Percentiles rank a stretch among this genome's conserved stretches.
phyloP scores from a whole-genome alignment of 1,140 invertebrate species.

The Drosophila yakuba region DNA sequence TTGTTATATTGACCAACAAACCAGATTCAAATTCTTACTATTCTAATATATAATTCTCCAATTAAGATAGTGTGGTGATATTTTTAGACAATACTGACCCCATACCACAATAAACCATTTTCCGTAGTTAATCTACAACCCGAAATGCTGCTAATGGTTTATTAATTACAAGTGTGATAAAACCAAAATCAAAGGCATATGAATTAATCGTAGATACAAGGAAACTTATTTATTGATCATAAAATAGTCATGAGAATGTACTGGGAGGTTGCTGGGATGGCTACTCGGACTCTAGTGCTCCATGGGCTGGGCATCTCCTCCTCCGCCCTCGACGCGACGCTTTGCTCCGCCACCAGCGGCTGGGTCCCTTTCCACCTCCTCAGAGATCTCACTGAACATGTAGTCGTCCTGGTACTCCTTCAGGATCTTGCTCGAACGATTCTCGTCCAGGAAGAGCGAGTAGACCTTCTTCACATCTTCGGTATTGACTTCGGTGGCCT shows the following conservation, averaged over 20 bases:
- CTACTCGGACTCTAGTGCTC: slow-evolving; percentile 59
- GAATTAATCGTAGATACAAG: slow-evolving; percentile 24
- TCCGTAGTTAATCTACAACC: no score
- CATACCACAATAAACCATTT: no score
- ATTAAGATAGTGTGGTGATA: no score
- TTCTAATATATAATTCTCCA: no score
- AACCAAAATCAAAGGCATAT: not conserved
- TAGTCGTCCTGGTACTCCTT: slow-evolving; percentile 98
- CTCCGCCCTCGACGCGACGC: slow-evolving; percentile 60
- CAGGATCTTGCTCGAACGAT: slow-evolving; percentile 95
- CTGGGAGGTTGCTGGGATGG: slow-evolving; percentile 11
- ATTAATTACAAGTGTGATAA: not conserved
- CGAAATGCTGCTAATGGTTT: not conserved
- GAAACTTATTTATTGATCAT: slow-evolving; percentile 61
- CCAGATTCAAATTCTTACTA: no score
- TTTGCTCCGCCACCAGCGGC: slow-evolving; percentile 45
- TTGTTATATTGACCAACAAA: no score
- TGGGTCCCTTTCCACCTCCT: slow-evolving; percentile 66
- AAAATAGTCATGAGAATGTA: slow-evolving; percentile 56
- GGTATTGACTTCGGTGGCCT: slow-evolving; percentile 93
- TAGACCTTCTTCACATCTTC: slow-evolving; percentile 98
- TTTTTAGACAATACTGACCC: no score
- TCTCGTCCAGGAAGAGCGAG: slow-evolving; percentile 96
- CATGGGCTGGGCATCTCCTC: slow-evolving; percentile 75
- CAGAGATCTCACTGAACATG: slow-evolving; percentile 92